Percentiles rank a stretch among this genome's conserved stretches.
Conservation (phyloP, 2,797 vertebrate species). For the Sarcophilus harrisii region DNA sequence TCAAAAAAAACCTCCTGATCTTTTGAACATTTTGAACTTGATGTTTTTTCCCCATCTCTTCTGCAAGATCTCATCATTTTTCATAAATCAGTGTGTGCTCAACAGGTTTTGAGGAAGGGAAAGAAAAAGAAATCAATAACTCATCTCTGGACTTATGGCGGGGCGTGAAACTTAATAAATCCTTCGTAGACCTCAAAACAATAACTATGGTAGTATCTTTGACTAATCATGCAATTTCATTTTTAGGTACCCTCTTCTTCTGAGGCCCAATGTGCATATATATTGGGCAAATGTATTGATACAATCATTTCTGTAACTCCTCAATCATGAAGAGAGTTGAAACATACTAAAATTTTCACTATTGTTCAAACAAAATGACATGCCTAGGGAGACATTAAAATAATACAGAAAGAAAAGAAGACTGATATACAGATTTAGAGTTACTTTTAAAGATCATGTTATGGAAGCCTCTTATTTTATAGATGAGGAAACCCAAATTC, state of each 20-base stretch:
- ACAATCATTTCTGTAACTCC: too few species aligned
- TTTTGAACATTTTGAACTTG: not conserved
- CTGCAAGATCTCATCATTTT: not conserved
- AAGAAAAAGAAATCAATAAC: not conserved
- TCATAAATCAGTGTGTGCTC: conserved; percentile 17
- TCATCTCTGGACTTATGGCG: not conserved
- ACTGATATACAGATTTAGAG: not conserved
- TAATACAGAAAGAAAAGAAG: not conserved
- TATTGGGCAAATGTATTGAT: not conserved
- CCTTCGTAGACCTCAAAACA: not conserved
- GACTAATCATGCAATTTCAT: not conserved
- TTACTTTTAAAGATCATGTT: not conserved
- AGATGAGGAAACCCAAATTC: not conserved
- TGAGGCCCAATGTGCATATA: not conserved
- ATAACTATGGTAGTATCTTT: not conserved
- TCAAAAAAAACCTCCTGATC: conserved; percentile 8
- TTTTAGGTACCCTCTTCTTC: not conserved
- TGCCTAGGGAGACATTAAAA: not conserved
- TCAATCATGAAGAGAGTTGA: not conserved
- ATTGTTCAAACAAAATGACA: not conserved
- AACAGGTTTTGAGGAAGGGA: conserved; percentile 19
- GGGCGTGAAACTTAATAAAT: not conserved
- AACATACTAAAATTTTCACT: not conserved
- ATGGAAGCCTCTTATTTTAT: not conserved
- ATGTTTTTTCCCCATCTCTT: not conserved